Conservation (phyloP, 2,797 vertebrate genomes). For the Hipposideros larvatus region DNA sequence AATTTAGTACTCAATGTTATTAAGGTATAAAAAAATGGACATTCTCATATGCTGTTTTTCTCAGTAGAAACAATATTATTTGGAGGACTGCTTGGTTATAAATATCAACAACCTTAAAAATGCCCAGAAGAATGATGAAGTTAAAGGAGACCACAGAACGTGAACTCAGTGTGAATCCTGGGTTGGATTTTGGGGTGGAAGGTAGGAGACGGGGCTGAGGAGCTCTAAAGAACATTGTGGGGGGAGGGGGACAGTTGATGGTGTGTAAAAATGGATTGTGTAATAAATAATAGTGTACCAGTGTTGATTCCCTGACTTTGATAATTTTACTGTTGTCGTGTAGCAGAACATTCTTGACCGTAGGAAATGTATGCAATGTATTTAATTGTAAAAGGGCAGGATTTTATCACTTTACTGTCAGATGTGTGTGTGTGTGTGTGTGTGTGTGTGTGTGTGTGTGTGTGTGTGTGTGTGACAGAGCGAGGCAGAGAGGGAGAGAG, state of each 20-base stretch:
- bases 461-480: background rate
- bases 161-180: background rate
- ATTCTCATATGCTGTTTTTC: background rate
- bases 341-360: background rate
- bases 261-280: background rate
- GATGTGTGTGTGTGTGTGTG: no score
- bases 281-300: background rate
- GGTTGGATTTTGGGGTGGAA: background rate
- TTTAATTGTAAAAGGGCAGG: background rate
- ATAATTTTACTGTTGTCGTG: background rate
- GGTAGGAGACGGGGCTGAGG: background rate
- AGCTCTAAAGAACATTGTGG: background rate
- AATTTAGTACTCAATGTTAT: background rate
- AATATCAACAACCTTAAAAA: slow-evolving; percentile 6
- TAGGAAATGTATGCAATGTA: background rate
- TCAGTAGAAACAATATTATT: background rate
- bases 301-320: background rate
- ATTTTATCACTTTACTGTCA: background rate
- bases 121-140: background rate
- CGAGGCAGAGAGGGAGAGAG: no score
- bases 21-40: background rate
- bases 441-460: background rate
- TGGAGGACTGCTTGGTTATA: background rate
- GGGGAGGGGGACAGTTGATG: background rate
- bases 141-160: background rate